phyloP scores from a whole-genome alignment of 2,888 invertebrate genomes.

The Frankliniella fusca region DNA sequence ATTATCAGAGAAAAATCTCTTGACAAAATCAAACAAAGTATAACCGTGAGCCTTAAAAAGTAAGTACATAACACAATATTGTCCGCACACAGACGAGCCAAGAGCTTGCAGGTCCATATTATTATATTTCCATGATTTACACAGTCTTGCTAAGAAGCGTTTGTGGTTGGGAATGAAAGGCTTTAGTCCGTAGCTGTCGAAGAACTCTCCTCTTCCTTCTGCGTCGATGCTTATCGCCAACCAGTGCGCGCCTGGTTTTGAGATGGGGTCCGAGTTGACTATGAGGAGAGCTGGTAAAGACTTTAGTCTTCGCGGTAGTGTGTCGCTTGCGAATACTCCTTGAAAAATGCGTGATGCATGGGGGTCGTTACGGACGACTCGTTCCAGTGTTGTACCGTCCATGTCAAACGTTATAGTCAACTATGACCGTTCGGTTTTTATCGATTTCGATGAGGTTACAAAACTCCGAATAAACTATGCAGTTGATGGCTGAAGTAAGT shows the following conservation, averaged over 20 bases:
- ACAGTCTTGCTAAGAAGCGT: background rate
- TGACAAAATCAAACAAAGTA: background rate
- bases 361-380: background rate
- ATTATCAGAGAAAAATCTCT: background rate
- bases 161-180: background rate
- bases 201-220: background rate
- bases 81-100: background rate
- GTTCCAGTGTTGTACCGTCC: background rate
- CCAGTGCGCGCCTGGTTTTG: background rate
- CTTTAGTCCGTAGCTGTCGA: background rate
- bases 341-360: background rate
- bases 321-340: slow-evolving; percentile 23
- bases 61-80: background rate
- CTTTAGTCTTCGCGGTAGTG: background rate
- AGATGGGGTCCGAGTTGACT: background rate
- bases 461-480: slow-evolving; percentile 41
- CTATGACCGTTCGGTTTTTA: slow-evolving; percentile 37
- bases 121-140: background rate
- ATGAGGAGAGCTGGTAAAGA: background rate
- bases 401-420: slow-evolving; percentile 35
- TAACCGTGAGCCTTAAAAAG: background rate
- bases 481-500: slow-evolving; percentile 38
- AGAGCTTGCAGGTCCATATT: background rate
- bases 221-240: background rate
- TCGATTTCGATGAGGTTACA: slow-evolving; percentile 43